Evolutionary conservation across 2,888 invertebrate species (phyloP).

Genomic region (Eledone cirrhosa): DNA sequence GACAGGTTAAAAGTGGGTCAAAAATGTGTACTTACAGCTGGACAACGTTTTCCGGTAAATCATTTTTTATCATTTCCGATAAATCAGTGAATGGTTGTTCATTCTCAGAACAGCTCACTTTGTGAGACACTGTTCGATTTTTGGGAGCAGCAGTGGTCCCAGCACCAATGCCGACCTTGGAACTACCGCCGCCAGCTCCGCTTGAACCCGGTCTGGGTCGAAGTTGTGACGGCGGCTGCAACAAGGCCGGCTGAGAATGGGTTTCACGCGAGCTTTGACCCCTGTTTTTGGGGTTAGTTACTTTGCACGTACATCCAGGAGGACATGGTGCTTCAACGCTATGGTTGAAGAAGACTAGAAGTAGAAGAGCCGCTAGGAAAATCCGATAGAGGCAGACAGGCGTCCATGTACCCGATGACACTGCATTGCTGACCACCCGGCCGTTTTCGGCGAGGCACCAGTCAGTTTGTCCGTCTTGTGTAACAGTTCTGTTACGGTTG

Average conservation of each 20-base stretch:
- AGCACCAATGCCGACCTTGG: background rate
- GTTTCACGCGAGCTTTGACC: background rate
- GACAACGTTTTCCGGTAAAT: constrained; percentile 16
- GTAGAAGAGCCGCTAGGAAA: background rate
- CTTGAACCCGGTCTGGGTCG: background rate
- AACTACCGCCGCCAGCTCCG: too few species aligned
- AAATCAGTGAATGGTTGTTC: constrained; percentile 26
- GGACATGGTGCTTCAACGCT: background rate
- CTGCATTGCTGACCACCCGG: too few species aligned
- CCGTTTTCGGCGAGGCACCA: too few species aligned
- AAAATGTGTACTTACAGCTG: constrained; percentile 24
- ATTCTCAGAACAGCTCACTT: constrained; percentile 28
- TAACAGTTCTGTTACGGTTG: too few species aligned
- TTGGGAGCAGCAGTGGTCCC: background rate
- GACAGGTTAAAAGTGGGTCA: too few species aligned
- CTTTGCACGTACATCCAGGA: constrained; percentile 3
- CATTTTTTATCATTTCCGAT: constrained; percentile 13
- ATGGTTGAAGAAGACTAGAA: background rate
- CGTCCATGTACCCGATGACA: background rate
- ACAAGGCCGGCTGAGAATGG: background rate
- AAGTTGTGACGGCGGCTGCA: background rate
- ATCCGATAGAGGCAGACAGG: background rate
- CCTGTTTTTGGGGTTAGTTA: constrained; percentile 4
- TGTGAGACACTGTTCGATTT: constrained; percentile 11
- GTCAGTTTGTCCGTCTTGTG: too few species aligned